These are phyloP conservation scores for Trichopoda pennipes DNA, from an alignment of 2,888 invertebrate species.

Conservation along the genomic window DNA sequence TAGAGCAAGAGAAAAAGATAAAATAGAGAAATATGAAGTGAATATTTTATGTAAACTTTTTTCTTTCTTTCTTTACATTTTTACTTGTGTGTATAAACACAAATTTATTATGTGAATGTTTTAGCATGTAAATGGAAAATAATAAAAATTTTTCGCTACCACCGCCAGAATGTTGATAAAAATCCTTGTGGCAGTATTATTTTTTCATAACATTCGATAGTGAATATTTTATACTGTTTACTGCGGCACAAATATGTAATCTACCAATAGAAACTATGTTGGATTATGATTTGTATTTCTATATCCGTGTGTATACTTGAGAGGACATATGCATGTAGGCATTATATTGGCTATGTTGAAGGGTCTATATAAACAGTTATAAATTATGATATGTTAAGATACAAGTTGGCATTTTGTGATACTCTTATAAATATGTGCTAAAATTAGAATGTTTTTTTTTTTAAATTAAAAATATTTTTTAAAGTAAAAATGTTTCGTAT, in stretches of 20 bases:
- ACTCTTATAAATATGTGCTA: too few relatives aligned
- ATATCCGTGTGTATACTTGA: neutral
- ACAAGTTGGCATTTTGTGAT: neutral
- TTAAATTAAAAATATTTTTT: too few relatives aligned
- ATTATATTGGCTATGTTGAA: neutral
- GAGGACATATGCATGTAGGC: neutral
- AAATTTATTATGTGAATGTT: constrained; percentile 11
- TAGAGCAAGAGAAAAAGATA: constrained; percentile 6
- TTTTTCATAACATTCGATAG: constrained; percentile 26
- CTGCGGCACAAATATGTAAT: constrained; percentile 27
- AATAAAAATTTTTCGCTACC: constrained; percentile 1
- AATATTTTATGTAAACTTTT: constrained; percentile 48
- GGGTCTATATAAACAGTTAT: too few relatives aligned
- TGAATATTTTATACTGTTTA: constrained; percentile 6
- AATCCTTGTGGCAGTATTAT: constrained; percentile 47
- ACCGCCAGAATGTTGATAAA: constrained; percentile 40
- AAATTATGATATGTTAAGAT: too few relatives aligned
- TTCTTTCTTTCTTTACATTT: neutral
- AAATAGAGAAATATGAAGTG: constrained; percentile 27
- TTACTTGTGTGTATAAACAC: neutral
- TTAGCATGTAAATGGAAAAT: constrained; percentile 13
- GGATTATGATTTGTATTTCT: constrained; percentile 9
- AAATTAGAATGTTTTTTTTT: too few relatives aligned
- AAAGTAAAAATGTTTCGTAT: too few relatives aligned
- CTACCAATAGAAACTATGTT: neutral